These are phyloP conservation scores for Danio aesculapii DNA, from an alignment of 2,797 vertebrate genomes.

Conservation along the genomic window DNA sequence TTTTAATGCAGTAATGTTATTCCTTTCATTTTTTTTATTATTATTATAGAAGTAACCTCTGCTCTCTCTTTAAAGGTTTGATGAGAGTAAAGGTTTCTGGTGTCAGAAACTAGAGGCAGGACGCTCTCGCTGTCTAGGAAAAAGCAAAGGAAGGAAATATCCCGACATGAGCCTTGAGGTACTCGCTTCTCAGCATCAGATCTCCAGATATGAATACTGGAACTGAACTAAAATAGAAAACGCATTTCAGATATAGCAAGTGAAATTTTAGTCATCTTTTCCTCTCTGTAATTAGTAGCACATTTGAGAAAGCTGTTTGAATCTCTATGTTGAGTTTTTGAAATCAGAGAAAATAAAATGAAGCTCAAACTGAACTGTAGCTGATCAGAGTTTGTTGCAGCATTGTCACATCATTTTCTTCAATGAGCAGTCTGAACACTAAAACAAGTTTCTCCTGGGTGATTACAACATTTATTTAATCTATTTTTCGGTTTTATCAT, in stretches of 20 bases:
- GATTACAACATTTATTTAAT: background rate
- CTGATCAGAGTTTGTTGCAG: background rate
- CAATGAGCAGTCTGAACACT: background rate
- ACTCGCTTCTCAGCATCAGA: constrained; percentile 34
- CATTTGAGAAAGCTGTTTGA: background rate
- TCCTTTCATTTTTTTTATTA: background rate
- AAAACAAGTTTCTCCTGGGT: background rate
- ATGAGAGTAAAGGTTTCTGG: constrained; percentile 89
- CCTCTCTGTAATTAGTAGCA: background rate
- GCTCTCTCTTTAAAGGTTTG: constrained; percentile 75
- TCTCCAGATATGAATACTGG: constrained; percentile 18
- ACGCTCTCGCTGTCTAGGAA: constrained; percentile 86
- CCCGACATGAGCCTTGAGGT: constrained; percentile 85
- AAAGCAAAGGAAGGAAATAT: constrained; percentile 88
- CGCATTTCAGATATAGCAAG: background rate
- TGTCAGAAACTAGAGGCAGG: constrained; percentile 86
- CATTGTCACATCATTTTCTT: background rate
- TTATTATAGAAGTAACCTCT: background rate
- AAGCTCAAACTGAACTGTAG: too few relatives aligned
- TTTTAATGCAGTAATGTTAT: too few relatives aligned
- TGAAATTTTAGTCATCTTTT: background rate
- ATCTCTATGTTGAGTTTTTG: background rate
- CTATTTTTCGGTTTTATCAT: background rate
- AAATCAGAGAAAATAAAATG: background rate
- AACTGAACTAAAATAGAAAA: too few relatives aligned